Base-by-base conservation (phyloP, 23 tunicate species). In the Trididemnum miniatum region DNA sequence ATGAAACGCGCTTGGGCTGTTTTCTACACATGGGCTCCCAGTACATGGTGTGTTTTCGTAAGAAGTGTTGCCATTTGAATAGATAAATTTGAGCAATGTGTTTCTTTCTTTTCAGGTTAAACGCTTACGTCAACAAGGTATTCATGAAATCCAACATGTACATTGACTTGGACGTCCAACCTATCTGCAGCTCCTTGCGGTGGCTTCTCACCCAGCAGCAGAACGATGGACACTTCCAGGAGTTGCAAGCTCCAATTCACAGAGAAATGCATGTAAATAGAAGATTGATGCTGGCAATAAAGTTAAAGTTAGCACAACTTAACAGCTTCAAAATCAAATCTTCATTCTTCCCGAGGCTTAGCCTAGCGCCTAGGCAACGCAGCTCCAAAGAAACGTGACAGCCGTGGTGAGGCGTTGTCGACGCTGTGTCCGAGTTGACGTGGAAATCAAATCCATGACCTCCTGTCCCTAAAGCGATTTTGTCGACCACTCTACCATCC, bases 101-200 rank as follows among this genome's bases (percentile, higher is more conserved):
- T 44, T 44, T 44, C 12, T 15, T 44, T 9, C 15, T 44, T 62
- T 62, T 5, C 26, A 84, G 96, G 96, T 65, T 90, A 30, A 90
- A 90, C 73, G 96, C 96, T 0, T 90, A 51, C 50, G 89, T 76
- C 20, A 72, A 90, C 86, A 90, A 90, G 85, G 89, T 90, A 20
- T 90, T 84, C 71, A 40, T 81, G 30, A 80, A 90, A 80, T 89
- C 81, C 28, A 84, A 75, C n/a, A 60, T 39, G 51, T 85, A 64
- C 35, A 59, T 74, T 44, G 80, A 50, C 7, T 79, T 85, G 72
- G 82, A 85, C 37, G 51, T 85, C 34, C 33, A n/a, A 26, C 96
- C 96, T 0, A 80, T 90, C 20, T 90, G 96, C 51, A 50, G 25
- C 3, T 90, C 96, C 1, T 65, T 90, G 25, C 33, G 63, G 1